Evolutionary conservation across 2,113 vertebrate genomes (phyloP).

Genomic region (Catharus bicknelli): DNA sequence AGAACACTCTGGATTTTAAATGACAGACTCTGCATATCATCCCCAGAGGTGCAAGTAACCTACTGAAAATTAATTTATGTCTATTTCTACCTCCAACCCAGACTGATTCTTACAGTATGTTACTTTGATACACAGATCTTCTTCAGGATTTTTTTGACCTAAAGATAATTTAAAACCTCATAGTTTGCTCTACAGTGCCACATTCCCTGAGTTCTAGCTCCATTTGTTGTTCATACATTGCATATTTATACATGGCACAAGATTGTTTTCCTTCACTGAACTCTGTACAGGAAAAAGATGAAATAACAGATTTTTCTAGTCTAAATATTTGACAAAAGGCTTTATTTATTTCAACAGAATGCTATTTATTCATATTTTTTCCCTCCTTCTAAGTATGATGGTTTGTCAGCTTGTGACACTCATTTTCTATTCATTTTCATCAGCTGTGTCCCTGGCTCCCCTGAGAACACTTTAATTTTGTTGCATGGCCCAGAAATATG

Average conservation of each 20-base stretch:
- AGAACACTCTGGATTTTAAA: not conserved
- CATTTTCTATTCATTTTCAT: conserved; percentile 28
- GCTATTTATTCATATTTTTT: not conserved
- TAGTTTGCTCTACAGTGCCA: not conserved
- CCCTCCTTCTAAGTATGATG: not conserved
- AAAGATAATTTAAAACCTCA: not conserved
- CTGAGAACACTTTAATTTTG: conserved; percentile 19
- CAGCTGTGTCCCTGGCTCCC: conserved; percentile 16
- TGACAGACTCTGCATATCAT: not conserved
- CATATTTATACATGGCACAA: not conserved
- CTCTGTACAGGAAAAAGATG: not conserved
- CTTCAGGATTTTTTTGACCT: not conserved
- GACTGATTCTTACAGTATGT: not conserved
- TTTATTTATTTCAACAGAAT: conserved; percentile 16
- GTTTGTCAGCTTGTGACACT: conserved; percentile 5
- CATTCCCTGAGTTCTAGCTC: not conserved
- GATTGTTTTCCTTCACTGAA: not conserved
- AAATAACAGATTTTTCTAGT: not conserved
- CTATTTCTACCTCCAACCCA: not conserved
- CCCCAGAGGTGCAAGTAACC: not conserved
- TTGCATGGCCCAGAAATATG: conserved; percentile 31
- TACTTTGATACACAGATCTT: not conserved
- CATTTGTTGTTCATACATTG: not conserved
- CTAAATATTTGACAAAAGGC: not conserved
- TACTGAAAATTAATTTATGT: not conserved